Conservation (phyloP, 2,113 vertebrate species). For the Origma solitaria region DNA sequence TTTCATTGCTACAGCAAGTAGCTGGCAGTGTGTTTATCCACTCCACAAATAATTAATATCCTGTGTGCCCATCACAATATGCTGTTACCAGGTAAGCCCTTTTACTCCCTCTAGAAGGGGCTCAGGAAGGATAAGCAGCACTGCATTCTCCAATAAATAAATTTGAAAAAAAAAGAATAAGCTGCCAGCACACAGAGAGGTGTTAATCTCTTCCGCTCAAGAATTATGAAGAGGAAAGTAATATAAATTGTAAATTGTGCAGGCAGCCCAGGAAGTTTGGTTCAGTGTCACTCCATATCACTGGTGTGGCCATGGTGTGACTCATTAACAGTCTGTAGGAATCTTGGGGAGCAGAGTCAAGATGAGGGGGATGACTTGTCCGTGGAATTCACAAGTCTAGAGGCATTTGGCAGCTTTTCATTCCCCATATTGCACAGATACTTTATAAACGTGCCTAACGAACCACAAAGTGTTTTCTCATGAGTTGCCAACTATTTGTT, state of each 20-base stretch:
- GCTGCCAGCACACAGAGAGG: background rate
- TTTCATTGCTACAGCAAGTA: background rate
- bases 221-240: background rate
- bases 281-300: background rate
- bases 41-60: constrained; percentile 10
- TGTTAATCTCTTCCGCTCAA: constrained; percentile 16
- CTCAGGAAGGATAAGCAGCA: background rate
- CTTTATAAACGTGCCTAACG: background rate
- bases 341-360: background rate
- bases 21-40: background rate
- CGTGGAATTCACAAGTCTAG: constrained; percentile 1
- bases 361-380: background rate
- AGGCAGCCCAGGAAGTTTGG: background rate
- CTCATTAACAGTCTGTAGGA: constrained; percentile 7
- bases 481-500: background rate
- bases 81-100: constrained; percentile 24
- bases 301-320: background rate
- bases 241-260: constrained; percentile 23
- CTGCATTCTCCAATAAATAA: background rate
- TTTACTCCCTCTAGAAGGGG: background rate
- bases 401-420: background rate
- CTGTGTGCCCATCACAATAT: background rate
- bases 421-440: background rate
- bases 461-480: background rate
- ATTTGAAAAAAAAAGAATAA: background rate